phyloP scores from a whole-genome alignment of 1,140 invertebrate species.

The Conus betulinus region DNA sequence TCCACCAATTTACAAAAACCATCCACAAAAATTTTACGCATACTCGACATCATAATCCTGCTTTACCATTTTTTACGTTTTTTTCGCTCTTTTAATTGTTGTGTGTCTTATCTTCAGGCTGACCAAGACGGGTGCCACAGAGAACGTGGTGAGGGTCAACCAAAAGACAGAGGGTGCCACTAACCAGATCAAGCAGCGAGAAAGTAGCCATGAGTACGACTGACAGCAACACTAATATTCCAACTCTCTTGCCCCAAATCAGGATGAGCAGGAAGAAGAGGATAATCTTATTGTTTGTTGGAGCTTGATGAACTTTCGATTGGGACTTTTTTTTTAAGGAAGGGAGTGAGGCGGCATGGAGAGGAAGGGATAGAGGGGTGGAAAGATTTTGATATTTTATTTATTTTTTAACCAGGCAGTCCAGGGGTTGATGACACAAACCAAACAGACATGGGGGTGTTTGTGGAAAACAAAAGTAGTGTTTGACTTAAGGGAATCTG shows the following conservation, averaged over 20 bases:
- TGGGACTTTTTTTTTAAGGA: too few species aligned
- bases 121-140: conserved; percentile 58
- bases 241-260: not conserved
- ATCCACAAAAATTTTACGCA: not conserved
- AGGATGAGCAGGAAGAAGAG: not conserved
- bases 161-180: conserved; percentile 40
- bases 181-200: conserved; percentile 57
- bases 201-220: conserved; percentile 66
- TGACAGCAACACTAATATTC: conserved; percentile 23
- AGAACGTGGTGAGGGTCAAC: conserved; percentile 58
- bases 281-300: not conserved
- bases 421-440: too few species aligned
- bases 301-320: not conserved
- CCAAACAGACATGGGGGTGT: too few species aligned
- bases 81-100: not conserved
- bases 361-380: too few species aligned
- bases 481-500: too few species aligned
- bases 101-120: conserved; percentile 44
- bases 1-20: not conserved
- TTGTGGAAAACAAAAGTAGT: too few species aligned
- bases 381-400: too few species aligned
- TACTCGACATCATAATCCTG: not conserved
- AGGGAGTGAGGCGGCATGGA: too few species aligned
- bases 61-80: not conserved
- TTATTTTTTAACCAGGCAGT: too few species aligned